Base-by-base conservation (phyloP, 2,888 invertebrate genomes). In the Pollenia labialis region DNA sequence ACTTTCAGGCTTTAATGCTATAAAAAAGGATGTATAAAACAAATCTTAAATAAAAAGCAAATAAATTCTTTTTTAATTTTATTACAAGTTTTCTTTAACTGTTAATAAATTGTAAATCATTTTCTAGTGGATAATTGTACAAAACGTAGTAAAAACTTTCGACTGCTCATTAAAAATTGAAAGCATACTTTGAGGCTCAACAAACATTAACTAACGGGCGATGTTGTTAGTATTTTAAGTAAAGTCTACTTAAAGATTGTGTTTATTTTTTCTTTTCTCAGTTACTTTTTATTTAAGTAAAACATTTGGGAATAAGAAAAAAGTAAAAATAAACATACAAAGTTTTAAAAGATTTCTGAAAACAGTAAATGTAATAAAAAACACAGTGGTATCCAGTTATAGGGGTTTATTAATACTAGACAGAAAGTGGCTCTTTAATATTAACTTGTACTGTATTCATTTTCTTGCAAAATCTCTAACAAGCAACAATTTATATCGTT, bases 141-240 rank as follows among this genome's bases (percentile, higher is more conserved):
- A 12, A 11, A 23, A 16, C 4, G 23, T 4, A 50, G 12, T 10
- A 58, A 68, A 81, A 75, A 54, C 46, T 76, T 75, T 68, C 4
- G 8, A 52, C 32, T 79, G 58, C 72, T 84, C 58, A 79, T 84
- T 79, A 79, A 84, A 84, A 50, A 79, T 74, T 72, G 0, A 79
- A 58, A 46, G 72, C 72, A 66, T 79, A 84, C 84, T 79, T 84
- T 84, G n/a, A 72, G 84, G 84, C 74, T 60, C 60, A 46, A 52
- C 66, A 79, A 74, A 79, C 62, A 72, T 71, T 64, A 77, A 71
- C 76, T 48, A 18, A n/a, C 1, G 16, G n/a, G 10, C 10, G 4
- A 46, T 46, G 12, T 6, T n/a, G 18, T 2, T 50, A 9, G 44
- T 18, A 16, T 52, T 69, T 52, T 16, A 74, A 23, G 44, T 72